These are phyloP conservation scores for Lathamus discolor DNA, from an alignment of 2,113 vertebrate genomes.

Conservation along the genomic window DNA sequence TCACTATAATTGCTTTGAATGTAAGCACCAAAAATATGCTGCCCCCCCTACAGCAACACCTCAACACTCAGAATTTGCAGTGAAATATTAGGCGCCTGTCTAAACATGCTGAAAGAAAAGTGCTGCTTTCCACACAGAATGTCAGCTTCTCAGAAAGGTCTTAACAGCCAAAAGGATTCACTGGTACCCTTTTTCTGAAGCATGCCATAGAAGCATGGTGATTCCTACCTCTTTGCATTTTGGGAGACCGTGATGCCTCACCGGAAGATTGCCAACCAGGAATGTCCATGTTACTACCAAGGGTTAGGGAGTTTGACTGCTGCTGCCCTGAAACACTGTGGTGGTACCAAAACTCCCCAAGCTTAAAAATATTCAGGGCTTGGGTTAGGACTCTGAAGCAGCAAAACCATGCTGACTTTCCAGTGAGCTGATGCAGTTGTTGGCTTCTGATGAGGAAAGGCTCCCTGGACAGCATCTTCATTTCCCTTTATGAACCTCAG, in stretches of 20 bases:
- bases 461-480: not conserved
- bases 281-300: not conserved
- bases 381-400: not conserved
- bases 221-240: not conserved
- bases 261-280: not conserved
- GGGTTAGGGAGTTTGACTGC: not conserved
- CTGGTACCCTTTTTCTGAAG: not conserved
- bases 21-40: not conserved
- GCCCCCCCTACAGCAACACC: not conserved
- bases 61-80: not conserved
- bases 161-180: not conserved
- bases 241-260: not conserved
- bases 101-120: not conserved
- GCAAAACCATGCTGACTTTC: not conserved
- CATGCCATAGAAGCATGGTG: not conserved
- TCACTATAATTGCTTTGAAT: not conserved
- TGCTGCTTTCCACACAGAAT: not conserved
- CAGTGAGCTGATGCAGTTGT: not conserved
- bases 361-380: not conserved
- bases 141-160: not conserved
- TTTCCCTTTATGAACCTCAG: not conserved
- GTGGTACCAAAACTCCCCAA: not conserved
- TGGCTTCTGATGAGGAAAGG: not conserved
- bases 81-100: not conserved
- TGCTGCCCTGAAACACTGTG: not conserved